These are phyloP conservation scores for Conops quadrifasciatus DNA, from an alignment of 2,888 invertebrate genomes.

Conservation along the genomic window DNA sequence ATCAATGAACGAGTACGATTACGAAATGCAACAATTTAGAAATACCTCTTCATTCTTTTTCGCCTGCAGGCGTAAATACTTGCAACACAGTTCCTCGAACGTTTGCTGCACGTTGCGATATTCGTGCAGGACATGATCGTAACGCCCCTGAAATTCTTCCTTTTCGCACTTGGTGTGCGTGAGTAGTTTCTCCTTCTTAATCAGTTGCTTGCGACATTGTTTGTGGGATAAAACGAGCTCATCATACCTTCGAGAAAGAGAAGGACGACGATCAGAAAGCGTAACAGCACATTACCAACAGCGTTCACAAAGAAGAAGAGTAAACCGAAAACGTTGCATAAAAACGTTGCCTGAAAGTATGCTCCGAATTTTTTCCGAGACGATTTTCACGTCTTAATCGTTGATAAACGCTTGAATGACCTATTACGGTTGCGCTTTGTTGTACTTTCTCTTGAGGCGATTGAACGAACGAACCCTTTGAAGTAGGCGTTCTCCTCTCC, in stretches of 20 bases:
- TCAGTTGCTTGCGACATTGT: slow-evolving; percentile 54
- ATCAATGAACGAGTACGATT: background rate
- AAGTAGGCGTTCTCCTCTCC: no score
- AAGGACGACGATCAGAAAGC: background rate
- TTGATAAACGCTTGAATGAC: no score
- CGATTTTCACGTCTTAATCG: no score
- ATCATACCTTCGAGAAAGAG: slow-evolving; percentile 51
- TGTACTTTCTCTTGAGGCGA: no score
- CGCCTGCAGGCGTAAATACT: slow-evolving; percentile 53
- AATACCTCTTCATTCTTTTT: slow-evolving; percentile 56
- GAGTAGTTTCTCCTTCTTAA: slow-evolving; percentile 54
- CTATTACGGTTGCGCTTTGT: background rate
- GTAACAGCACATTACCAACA: no score
- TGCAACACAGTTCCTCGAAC: slow-evolving; percentile 52
- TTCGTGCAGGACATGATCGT: slow-evolving; percentile 53
- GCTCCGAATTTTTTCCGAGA: no score
- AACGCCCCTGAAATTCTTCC: slow-evolving; percentile 53
- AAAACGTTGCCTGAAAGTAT: no score
- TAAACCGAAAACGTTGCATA: no score
- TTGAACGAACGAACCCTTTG: no score
- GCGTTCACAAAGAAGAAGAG: no score
- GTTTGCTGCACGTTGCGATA: slow-evolving; percentile 52
- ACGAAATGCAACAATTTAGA: background rate
- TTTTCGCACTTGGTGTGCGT: slow-evolving; percentile 50
- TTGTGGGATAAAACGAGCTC: slow-evolving; percentile 56